Evolutionary conservation across 2,797 vertebrate genomes (phyloP).

Genomic region (Myoxocephalus aenaeus): DNA sequence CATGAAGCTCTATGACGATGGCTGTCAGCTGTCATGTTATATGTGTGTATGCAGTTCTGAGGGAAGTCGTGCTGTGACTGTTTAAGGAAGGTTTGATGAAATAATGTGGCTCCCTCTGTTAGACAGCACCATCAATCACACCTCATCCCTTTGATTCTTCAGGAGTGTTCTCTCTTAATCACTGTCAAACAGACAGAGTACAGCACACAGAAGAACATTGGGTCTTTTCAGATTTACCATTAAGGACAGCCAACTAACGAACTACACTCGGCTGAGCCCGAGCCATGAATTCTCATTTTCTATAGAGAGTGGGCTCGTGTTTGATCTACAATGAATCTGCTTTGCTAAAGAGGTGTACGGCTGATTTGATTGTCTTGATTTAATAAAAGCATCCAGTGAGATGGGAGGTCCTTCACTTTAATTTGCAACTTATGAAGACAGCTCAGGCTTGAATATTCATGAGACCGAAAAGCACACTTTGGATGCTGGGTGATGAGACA

Average conservation of each 20-base stretch:
- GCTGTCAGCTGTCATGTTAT: slow-evolving; percentile 10
- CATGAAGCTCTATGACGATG: neutral
- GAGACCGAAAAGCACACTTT: slow-evolving; percentile 17
- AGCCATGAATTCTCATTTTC: slow-evolving; percentile 29
- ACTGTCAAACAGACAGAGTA: slow-evolving; percentile 18
- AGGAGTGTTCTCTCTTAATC: slow-evolving; percentile 50
- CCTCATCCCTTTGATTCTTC: slow-evolving; percentile 54
- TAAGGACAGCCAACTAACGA: slow-evolving; percentile 22
- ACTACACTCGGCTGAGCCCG: neutral
- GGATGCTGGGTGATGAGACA: slow-evolving; percentile 39
- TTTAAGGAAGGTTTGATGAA: slow-evolving; percentile 33
- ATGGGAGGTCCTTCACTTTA: slow-evolving; percentile 60
- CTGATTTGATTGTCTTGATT: slow-evolving; percentile 45
- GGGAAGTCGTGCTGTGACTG: slow-evolving; percentile 14
- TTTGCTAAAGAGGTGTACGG: slow-evolving; percentile 23
- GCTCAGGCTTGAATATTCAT: slow-evolving; percentile 45
- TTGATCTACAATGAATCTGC: slow-evolving; percentile 60
- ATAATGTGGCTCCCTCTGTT: slow-evolving; percentile 27
- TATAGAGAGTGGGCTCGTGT: slow-evolving; percentile 29
- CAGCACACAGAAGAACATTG: slow-evolving; percentile 17
- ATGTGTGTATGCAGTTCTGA: slow-evolving; percentile 22
- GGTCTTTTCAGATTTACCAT: slow-evolving; percentile 25
- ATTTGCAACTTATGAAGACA: slow-evolving; percentile 57
- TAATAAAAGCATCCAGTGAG: slow-evolving; percentile 35
- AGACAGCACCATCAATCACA: slow-evolving; percentile 53